Percentiles rank a stretch among this genome's conserved stretches.
Evolutionary conservation across 2,888 invertebrate species (phyloP).

Genomic region (Terebella lapidaria): DNA sequence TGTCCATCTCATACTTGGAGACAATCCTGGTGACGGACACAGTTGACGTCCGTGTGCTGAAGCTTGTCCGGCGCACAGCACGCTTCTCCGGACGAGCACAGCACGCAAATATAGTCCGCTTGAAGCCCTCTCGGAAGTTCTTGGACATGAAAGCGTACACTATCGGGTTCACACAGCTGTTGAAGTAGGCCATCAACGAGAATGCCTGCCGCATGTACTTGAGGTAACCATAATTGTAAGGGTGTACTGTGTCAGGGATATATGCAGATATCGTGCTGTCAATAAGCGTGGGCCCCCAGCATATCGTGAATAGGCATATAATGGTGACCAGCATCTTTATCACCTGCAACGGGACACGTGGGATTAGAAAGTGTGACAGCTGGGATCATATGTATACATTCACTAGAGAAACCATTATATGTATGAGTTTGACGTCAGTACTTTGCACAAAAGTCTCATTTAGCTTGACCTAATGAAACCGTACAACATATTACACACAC

Average conservation of each 20-base stretch:
- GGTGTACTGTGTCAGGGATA: conserved; percentile 56
- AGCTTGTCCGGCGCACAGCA: too few relatives aligned
- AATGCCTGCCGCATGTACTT: conserved; percentile 64
- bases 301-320: conserved; percentile 65
- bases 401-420: too few relatives aligned
- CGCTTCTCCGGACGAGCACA: too few relatives aligned
- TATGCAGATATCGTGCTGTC: conserved; percentile 66
- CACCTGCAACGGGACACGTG: too few relatives aligned
- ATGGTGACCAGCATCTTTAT: conserved; percentile 70
- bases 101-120: conserved; percentile 16
- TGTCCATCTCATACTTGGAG: too few relatives aligned
- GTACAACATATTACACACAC: too few relatives aligned
- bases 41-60: background rate
- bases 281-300: conserved; percentile 66
- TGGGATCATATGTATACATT: too few relatives aligned
- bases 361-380: too few relatives aligned
- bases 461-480: too few relatives aligned
- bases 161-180: conserved; percentile 70
- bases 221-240: conserved; percentile 56
- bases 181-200: conserved; percentile 66
- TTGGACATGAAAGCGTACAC: conserved; percentile 72
- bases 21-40: background rate
- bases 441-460: too few relatives aligned
- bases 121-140: conserved; percentile 60
- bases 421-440: too few relatives aligned